These are phyloP conservation scores for Tetranychus cinnabarinus DNA, from an alignment of 1,140 invertebrate species.

Conservation along the genomic window DNA sequence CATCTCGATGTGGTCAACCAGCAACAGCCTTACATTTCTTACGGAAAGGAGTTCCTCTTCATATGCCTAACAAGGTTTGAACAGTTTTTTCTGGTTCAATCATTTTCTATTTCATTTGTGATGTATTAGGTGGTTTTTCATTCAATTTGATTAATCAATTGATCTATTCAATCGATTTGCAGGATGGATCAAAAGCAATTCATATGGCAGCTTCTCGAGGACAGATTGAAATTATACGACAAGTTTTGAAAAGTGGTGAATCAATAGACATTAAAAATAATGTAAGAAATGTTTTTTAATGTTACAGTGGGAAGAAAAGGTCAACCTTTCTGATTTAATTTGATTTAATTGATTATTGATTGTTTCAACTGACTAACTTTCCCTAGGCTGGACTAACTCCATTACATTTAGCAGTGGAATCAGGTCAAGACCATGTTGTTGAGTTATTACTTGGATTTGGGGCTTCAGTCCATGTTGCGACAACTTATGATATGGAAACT, in stretches of 20 bases:
- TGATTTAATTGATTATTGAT: not conserved
- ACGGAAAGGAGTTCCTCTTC: conserved; percentile 93
- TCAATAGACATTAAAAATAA: conserved; percentile 82
- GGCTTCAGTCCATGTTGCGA: conserved; percentile 83
- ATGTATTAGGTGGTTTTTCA: not conserved
- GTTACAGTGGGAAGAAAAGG: not conserved
- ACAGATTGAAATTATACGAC: conserved; percentile 90
- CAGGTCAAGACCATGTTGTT: conserved; percentile 82
- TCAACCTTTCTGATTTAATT: not conserved
- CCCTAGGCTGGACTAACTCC: conserved; percentile 88
- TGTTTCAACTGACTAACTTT: conserved; percentile 1
- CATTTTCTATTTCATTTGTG: not conserved
- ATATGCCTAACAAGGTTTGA: conserved; percentile 89
- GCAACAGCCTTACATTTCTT: conserved; percentile 96
- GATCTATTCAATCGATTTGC: no score
- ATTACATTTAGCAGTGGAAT: conserved; percentile 86
- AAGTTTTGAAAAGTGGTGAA: conserved; percentile 79
- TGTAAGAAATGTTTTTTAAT: conserved; percentile 30
- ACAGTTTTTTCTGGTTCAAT: not conserved
- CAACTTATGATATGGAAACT: conserved; percentile 46
- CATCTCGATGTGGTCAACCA: conserved; percentile 80
- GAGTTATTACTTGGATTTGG: conserved; percentile 88
- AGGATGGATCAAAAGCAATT: conserved; percentile 28
- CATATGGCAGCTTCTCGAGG: conserved; percentile 77
- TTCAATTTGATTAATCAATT: no score